phyloP scores from a whole-genome alignment of 1,140 invertebrate genomes.

The Polyergus mexicanus region DNA sequence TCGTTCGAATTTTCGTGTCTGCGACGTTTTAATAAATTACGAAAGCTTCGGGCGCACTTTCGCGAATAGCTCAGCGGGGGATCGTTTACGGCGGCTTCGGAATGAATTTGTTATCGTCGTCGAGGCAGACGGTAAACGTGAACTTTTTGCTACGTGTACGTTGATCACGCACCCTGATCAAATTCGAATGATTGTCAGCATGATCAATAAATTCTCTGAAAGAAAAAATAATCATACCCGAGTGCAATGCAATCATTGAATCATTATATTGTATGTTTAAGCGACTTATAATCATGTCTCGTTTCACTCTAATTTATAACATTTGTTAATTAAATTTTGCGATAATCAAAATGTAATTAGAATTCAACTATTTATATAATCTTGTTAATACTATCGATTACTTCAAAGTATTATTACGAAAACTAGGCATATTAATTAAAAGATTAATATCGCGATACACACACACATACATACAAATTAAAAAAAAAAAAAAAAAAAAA shows the following conservation, averaged over 20 bases:
- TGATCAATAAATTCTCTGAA: conserved; percentile 26
- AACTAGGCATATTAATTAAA: background rate
- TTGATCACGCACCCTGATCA: conserved; percentile 37
- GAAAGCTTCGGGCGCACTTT: conserved; percentile 58
- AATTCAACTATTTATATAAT: background rate
- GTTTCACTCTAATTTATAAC: conserved; percentile 1
- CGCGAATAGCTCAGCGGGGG: conserved; percentile 69
- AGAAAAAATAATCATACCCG: background rate
- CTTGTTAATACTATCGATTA: too few relatives aligned
- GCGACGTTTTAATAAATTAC: conserved; percentile 76
- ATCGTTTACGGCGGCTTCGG: conserved; percentile 73
- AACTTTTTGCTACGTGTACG: conserved; percentile 56
- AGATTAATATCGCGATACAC: background rate
- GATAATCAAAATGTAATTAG: background rate
- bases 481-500: too few relatives aligned
- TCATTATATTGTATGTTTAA: conserved; percentile 1
- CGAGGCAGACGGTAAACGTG: conserved; percentile 32
- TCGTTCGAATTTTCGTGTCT: conserved; percentile 72
- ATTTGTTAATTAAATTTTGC: background rate
- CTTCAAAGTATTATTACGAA: too few relatives aligned
- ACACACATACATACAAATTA: background rate
- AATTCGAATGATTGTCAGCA: conserved; percentile 27
- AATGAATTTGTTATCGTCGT: conserved; percentile 73
- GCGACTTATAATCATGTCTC: background rate
- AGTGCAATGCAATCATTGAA: background rate